Conservation (phyloP, 2,113 vertebrate species). For the Marcusenius ussheri region DNA sequence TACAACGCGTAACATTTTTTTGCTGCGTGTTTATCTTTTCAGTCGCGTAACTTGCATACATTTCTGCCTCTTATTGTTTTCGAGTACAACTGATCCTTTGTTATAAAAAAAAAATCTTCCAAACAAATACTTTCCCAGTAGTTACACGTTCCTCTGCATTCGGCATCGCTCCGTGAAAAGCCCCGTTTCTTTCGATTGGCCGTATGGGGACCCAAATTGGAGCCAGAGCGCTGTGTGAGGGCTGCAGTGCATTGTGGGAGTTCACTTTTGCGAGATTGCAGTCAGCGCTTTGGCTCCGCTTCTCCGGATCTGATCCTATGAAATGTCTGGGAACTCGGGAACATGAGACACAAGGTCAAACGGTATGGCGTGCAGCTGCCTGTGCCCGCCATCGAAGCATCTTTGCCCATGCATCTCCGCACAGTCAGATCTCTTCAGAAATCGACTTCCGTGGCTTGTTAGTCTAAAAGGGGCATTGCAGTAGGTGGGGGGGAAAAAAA, state of each 20-base stretch:
- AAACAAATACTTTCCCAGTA: constrained; percentile 10
- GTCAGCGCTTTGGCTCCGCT: neutral
- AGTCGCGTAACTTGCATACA: neutral
- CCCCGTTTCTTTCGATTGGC: neutral
- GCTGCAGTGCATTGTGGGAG: constrained; percentile 12
- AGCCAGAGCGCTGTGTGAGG: neutral
- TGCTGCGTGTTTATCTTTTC: neutral
- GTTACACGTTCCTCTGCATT: neutral
- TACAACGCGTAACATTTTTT: neutral
- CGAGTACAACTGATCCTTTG: neutral
- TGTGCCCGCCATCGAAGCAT: neutral
- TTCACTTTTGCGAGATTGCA: neutral
- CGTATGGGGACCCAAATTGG: neutral
- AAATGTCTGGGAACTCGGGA: neutral
- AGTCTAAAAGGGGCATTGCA: neutral
- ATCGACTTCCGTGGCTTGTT: neutral
- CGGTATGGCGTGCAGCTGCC: neutral
- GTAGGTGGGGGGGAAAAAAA: neutral
- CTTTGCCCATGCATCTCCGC: neutral
- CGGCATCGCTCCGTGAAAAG: neutral
- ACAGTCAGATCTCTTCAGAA: neutral
- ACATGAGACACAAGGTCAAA: neutral
- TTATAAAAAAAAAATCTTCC: neutral
- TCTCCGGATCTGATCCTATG: neutral
- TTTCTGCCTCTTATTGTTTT: neutral